A percentile compares a stretch with the other conserved stretches of the same genome.
Conservation (phyloP, 1,140 invertebrate species). For the Oryzaephilus surinamensis region DNA sequence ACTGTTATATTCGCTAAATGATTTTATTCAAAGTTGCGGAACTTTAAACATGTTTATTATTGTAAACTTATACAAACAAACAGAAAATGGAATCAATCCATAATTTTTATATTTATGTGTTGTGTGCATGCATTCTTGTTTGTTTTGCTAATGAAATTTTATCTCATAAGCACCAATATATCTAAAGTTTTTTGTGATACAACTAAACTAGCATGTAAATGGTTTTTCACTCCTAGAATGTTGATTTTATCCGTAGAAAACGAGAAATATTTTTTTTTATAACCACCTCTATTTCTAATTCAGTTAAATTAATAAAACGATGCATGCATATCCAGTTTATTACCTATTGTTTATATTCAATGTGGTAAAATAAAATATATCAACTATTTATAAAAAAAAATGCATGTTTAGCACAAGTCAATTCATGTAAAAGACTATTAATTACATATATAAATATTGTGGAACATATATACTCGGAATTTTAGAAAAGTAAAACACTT, state of each 20-base stretch:
- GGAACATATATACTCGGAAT: no score
- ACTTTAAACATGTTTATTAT: no score
- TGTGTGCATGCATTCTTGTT: no score
- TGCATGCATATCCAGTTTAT: slow-evolving; percentile 9
- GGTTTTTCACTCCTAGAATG: background rate
- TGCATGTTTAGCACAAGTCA: slow-evolving; percentile 14
- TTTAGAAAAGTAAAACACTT: no score
- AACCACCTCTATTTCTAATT: background rate
- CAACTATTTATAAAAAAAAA: slow-evolving; percentile 11
- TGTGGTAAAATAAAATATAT: slow-evolving; percentile 15
- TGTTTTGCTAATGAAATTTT: no score
- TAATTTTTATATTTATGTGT: no score
- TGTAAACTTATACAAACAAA: no score
- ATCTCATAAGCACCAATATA: no score
- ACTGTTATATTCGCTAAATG: no score
- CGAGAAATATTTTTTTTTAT: slow-evolving; percentile 3
- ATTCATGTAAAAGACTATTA: slow-evolving; percentile 19
- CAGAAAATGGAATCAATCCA: no score
- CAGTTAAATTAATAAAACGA: background rate
- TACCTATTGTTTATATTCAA: slow-evolving; percentile 13
- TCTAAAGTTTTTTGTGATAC: background rate
- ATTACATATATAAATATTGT: no score
- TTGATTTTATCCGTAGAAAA: slow-evolving; percentile 7
- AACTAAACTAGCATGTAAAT: slow-evolving; percentile 1
- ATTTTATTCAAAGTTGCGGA: no score